Evolutionary conservation across 2,797 vertebrate species (phyloP).

Genomic region (Pangasius mekongensis): DNA sequence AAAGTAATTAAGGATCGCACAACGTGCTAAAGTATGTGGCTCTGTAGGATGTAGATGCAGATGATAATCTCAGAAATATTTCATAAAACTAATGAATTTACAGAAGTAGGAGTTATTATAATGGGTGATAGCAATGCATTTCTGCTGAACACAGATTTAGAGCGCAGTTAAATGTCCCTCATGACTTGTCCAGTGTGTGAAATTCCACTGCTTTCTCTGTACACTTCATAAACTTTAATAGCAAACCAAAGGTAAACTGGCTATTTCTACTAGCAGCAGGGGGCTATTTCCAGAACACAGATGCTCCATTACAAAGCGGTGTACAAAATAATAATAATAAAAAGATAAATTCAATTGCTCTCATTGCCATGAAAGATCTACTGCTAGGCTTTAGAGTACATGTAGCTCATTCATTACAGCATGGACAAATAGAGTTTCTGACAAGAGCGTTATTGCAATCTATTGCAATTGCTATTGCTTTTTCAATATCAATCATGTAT

Average conservation of each 20-base stretch:
- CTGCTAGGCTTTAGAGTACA: constrained; percentile 5
- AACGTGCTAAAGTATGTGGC: background rate
- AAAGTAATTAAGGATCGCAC: background rate
- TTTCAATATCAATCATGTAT: constrained; percentile 37
- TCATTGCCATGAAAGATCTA: constrained; percentile 10
- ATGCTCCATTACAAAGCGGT: constrained; percentile 24
- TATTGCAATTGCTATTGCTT: constrained; percentile 17
- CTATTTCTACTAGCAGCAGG: constrained; percentile 9
- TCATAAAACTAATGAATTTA: constrained; percentile 38
- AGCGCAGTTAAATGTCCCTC: constrained; percentile 24
- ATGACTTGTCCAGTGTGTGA: constrained; percentile 42
- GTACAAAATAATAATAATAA: constrained; percentile 27
- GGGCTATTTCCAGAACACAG: constrained; percentile 2
- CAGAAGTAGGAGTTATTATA: constrained; percentile 33
- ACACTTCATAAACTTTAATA: constrained; percentile 32
- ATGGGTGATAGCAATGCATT: constrained; percentile 18
- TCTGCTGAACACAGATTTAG: constrained; percentile 13
- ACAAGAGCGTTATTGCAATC: constrained; percentile 22
- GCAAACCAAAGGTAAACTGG: constrained; percentile 22
- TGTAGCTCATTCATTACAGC: constrained; percentile 23
- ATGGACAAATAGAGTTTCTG: constrained; percentile 36
- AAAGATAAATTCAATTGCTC: constrained; percentile 22
- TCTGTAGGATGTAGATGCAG: background rate
- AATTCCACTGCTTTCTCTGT: background rate
- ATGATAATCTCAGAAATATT: constrained; percentile 35